Conservation (phyloP, 2,113 vertebrate genomes). For the Caloenas nicobarica region DNA sequence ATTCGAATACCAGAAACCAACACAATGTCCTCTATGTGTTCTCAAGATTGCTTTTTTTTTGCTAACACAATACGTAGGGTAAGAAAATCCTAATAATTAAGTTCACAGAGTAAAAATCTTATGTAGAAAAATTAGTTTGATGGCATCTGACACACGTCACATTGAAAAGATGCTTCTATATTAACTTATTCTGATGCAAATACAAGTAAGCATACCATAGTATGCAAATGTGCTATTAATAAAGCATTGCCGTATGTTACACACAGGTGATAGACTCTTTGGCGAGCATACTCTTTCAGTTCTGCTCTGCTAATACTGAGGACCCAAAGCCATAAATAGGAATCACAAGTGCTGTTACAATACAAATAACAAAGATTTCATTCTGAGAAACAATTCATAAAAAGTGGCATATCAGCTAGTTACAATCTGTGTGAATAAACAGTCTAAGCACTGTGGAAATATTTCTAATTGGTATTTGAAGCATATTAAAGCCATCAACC, state of each 20-base stretch:
- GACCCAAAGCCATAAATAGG: not conserved
- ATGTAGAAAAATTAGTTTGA: not conserved
- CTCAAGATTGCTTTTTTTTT: not conserved
- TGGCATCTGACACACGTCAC: not conserved
- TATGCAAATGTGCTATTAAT: not conserved
- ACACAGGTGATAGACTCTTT: accelerated
- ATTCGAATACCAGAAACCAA: not conserved
- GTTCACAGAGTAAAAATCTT: not conserved
- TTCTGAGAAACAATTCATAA: not conserved
- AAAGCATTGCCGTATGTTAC: not conserved
- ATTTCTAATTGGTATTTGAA: not conserved
- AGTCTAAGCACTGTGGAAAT: not conserved
- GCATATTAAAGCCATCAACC: not conserved
- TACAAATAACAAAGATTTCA: not conserved
- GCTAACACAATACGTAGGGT: not conserved
- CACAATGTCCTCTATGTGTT: not conserved
- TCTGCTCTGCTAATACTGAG: not conserved
- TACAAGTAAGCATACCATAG: not conserved
- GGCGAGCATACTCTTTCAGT: not conserved
- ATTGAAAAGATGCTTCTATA: not conserved
- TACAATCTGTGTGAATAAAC: not conserved
- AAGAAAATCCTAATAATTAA: not conserved
- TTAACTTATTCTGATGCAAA: not conserved
- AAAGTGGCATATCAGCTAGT: not conserved
- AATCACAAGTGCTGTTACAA: not conserved